Base-by-base conservation (phyloP, 1,140 invertebrate species). In the Lepidurus apus region DNA sequence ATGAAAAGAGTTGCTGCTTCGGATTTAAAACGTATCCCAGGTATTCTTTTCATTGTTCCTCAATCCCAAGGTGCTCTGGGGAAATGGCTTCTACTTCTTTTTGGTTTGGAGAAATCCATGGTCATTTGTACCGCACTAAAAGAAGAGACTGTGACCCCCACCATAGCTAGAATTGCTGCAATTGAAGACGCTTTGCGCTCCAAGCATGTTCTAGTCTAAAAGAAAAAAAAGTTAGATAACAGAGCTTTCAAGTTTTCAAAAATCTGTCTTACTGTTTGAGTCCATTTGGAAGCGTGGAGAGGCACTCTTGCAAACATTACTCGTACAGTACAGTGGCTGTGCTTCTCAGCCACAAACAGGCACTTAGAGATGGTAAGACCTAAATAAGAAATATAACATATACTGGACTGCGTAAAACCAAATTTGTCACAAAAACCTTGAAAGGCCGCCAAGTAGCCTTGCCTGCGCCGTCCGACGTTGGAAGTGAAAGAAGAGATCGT, bases 401-500 rank as follows among this genome's bases (percentile, higher is more conserved):
- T 34, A 34, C 4, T 34, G 34, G 2, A 34, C 34, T 34, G 34
- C 53, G 53, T 21, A 17, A 7, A 11, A 13, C 53, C 17, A 9
- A 17, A 11, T 65, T 65, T 65, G 53, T n/a, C 21, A n/a, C 21
- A 65, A 65, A 65, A 65, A 65, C 53, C 53, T 65, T 65, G 53
- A 65, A 17, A 65, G 53, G 53, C 53, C 53, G 53, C 53, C 53
- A 65, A 65, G 53, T 65, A 17, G 8, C 13, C 53, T 65, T 65
- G 53, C 53, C 53, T 65, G 53, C 53, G 53, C 53, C 53, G 53
- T 65, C 53, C 21, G 53, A 65, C 53, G 53, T 65, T n/a, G n/a
- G 53, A 11, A 17, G 8, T 21, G 53, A 21, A 65, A 65, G 53
- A 65, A 17, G 17, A 8, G 0, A 21, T 13, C 8, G 21, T 17